Conservation (phyloP, 1,140 invertebrate species). For the Parasteatoda tepidariorum region DNA sequence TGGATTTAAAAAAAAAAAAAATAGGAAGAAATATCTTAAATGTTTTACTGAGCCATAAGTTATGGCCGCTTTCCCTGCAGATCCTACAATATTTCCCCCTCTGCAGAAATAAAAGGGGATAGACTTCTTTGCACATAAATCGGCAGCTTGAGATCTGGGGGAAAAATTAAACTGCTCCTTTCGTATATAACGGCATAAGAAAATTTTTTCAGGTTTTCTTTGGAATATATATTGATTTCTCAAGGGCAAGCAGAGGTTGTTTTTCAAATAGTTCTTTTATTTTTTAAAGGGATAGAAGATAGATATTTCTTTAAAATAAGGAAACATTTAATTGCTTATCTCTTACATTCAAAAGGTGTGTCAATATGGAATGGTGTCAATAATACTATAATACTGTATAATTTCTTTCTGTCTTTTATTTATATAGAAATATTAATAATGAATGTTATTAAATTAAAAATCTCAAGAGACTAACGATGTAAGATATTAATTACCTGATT, state of each 20-base stretch:
- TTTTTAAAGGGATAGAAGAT: constrained; percentile 2
- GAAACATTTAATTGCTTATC: neutral
- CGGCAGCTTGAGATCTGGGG: constrained; percentile 33
- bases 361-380: neutral
- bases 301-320: neutral
- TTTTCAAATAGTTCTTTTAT: constrained; percentile 14
- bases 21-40: constrained; percentile 54
- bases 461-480: too few relatives aligned
- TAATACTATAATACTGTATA: too few relatives aligned
- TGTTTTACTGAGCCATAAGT: constrained; percentile 52
- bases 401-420: too few relatives aligned
- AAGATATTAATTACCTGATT: too few relatives aligned
- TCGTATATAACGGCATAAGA: constrained; percentile 50
- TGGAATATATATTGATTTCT: constrained; percentile 53
- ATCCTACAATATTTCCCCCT: constrained; percentile 51
- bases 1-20: too few relatives aligned
- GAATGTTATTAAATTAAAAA: too few relatives aligned
- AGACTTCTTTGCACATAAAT: constrained; percentile 60
- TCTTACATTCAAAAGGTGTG: neutral
- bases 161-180: constrained; percentile 59
- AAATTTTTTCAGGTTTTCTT: constrained; percentile 46
- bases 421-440: too few relatives aligned
- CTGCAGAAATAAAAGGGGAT: constrained; percentile 48
- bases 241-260: constrained; percentile 54
- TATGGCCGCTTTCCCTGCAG: constrained; percentile 50